phyloP scores from a whole-genome alignment of 2,888 invertebrate species.

The Marasmarcha lunaedactyla region DNA sequence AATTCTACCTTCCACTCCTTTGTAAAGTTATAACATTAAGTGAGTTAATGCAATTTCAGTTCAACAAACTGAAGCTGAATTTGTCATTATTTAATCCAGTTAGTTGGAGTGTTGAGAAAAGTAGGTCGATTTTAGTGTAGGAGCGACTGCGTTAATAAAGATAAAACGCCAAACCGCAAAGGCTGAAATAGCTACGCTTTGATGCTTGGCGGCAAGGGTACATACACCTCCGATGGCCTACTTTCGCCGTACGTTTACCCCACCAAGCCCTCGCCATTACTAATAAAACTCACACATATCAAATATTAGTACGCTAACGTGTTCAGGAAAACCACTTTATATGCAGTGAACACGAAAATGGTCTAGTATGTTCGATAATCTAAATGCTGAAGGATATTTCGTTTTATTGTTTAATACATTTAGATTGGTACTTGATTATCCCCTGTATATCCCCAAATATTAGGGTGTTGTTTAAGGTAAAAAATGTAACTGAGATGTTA shows the following conservation, averaged over 20 bases:
- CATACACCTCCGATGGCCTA: slow-evolving; percentile 42
- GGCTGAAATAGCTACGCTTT: slow-evolving; percentile 59
- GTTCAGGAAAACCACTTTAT: too few species aligned
- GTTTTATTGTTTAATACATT: too few species aligned
- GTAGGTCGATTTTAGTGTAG: background rate
- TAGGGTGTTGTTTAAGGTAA: too few species aligned
- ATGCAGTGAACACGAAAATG: too few species aligned
- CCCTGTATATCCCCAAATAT: too few species aligned
- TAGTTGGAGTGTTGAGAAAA: background rate
- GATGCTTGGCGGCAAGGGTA: slow-evolving; percentile 33
- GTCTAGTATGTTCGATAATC: too few species aligned
- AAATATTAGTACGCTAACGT: background rate
- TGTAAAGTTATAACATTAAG: background rate
- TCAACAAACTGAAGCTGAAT: background rate
- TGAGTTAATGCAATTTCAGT: background rate
- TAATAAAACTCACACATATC: slow-evolving; percentile 23
- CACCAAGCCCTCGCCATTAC: slow-evolving; percentile 24
- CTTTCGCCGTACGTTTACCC: slow-evolving; percentile 34
- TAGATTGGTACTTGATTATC: too few species aligned
- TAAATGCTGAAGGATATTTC: too few species aligned
- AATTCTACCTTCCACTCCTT: background rate
- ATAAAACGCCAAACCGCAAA: slow-evolving; percentile 46
- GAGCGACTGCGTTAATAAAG: background rate
- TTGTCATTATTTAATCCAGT: background rate
- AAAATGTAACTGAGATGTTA: too few species aligned